These are phyloP conservation scores for Prunella fulvescens DNA, from an alignment of 2,113 vertebrate genomes.

Conservation along the genomic window DNA sequence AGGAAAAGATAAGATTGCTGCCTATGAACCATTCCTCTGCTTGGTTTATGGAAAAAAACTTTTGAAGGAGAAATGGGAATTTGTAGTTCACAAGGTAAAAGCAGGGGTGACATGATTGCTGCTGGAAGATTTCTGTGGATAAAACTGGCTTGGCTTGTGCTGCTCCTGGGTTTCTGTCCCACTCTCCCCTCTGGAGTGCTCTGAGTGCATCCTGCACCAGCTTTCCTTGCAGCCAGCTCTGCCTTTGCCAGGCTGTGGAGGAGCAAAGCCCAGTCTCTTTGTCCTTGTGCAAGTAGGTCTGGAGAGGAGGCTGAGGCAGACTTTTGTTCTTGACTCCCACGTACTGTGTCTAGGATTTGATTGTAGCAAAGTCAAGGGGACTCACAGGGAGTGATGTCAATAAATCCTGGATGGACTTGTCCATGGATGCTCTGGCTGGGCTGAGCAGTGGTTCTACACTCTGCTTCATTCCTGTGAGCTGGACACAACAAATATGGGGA, in stretches of 20 bases:
- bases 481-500: fast-evolving
- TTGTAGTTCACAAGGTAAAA: neutral
- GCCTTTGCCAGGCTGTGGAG: neutral
- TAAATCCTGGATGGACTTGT: neutral
- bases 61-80: neutral
- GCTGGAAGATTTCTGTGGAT: no score
- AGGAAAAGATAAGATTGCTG: neutral
- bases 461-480: neutral
- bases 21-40: neutral
- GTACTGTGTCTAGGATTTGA: neutral
- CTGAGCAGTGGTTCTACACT: neutral
- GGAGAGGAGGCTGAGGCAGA: neutral
- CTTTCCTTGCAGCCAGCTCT: neutral
- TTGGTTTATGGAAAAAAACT: neutral
- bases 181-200: neutral
- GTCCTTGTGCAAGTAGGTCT: neutral
- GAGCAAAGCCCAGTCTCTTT: neutral
- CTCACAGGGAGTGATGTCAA: neutral
- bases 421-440: neutral
- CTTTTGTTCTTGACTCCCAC: neutral
- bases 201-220: no score
- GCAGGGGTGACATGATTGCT: neutral
- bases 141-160: neutral
- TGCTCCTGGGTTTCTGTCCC: neutral
- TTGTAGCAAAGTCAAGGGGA: neutral